These are phyloP conservation scores for Bombus impatiens DNA, from an alignment of 1,140 invertebrate genomes.

Conservation along the genomic window DNA sequence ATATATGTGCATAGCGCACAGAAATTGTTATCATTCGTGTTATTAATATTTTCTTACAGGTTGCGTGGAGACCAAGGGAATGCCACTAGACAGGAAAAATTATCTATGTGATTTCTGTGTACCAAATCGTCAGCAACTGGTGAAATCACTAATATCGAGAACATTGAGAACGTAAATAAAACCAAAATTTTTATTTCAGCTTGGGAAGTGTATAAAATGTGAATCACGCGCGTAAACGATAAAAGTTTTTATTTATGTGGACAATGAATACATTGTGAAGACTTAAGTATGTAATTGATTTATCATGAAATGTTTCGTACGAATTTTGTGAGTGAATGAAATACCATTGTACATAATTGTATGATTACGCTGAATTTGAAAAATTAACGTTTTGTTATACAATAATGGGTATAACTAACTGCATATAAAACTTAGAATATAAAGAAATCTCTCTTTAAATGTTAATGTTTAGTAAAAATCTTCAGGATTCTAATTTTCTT, in stretches of 20 bases:
- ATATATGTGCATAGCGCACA: not conserved
- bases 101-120: slow-evolving; percentile 80
- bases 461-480: not conserved
- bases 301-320: slow-evolving; percentile 37
- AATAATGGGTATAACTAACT: slow-evolving; percentile 4
- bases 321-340: not conserved
- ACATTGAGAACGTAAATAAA: slow-evolving; percentile 71
- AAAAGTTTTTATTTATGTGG: slow-evolving; percentile 49
- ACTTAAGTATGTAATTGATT: slow-evolving; percentile 26
- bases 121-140: slow-evolving; percentile 71
- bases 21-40: not conserved
- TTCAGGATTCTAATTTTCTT: not conserved
- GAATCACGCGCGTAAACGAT: slow-evolving; percentile 45
- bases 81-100: slow-evolving; percentile 77
- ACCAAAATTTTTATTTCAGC: not conserved
- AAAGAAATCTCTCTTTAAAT: slow-evolving; percentile 1
- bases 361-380: slow-evolving; percentile 40
- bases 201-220: slow-evolving; percentile 46
- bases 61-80: slow-evolving; percentile 80
- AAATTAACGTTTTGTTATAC: slow-evolving; percentile 43
- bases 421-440: slow-evolving; percentile 7
- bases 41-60: slow-evolving; percentile 64
- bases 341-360: slow-evolving; percentile 52
- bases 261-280: slow-evolving; percentile 21
- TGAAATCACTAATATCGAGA: slow-evolving; percentile 76